A percentile compares a stretch with the other conserved stretches of the same genome.
Evolutionary conservation across 2,888 invertebrate genomes (phyloP).

Genomic region (Tuta absoluta): DNA sequence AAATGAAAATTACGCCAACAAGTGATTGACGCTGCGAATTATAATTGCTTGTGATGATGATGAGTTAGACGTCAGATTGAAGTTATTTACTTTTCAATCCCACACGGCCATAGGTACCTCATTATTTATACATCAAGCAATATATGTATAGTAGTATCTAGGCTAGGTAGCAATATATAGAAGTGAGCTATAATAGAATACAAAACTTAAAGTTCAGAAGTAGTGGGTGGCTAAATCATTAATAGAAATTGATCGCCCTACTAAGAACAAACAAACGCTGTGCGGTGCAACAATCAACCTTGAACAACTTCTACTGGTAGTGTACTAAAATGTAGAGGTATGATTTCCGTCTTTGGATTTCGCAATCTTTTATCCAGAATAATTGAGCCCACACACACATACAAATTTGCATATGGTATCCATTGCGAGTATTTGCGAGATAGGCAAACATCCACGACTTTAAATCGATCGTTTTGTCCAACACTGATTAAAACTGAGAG

Average conservation of each 20-base stretch:
- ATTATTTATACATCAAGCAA: background rate
- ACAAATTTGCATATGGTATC: too few species aligned
- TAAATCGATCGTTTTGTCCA: too few species aligned
- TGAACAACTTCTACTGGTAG: background rate
- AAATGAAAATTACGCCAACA: slow-evolving; percentile 1
- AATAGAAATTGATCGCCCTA: background rate
- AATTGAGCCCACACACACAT: background rate
- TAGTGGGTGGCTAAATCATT: background rate
- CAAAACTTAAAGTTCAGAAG: background rate
- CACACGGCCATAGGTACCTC: background rate
- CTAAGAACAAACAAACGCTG: background rate
- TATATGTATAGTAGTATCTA: background rate
- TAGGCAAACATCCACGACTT: too few species aligned
- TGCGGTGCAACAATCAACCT: background rate
- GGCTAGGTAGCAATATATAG: background rate
- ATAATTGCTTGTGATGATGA: slow-evolving; percentile 5
- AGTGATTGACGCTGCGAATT: background rate
- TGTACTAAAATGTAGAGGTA: background rate
- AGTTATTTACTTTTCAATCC: background rate
- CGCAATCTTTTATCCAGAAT: background rate
- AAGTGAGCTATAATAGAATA: background rate
- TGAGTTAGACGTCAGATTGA: background rate
- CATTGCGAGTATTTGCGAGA: too few species aligned
- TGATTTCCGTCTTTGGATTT: background rate
- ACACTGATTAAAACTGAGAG: too few species aligned